A percentile compares a stretch with the other conserved stretches of the same genome.
These are phyloP conservation scores for Manis javanica DNA, from an alignment of 2,797 vertebrate species.

Conservation along the genomic window DNA sequence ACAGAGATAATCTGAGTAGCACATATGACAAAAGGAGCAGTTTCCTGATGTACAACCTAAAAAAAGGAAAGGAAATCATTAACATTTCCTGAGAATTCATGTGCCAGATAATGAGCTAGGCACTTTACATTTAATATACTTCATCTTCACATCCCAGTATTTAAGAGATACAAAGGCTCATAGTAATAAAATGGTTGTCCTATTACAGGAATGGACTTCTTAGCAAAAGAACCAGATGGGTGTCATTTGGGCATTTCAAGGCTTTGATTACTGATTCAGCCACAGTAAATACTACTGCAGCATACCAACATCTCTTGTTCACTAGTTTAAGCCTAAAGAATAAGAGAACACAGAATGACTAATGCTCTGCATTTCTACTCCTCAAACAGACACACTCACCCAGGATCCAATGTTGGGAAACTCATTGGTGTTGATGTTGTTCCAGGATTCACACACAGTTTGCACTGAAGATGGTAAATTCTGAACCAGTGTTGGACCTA, in stretches of 20 bases:
- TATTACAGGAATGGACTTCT: background rate
- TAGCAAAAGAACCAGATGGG: background rate
- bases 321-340: background rate
- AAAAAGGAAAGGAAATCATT: background rate
- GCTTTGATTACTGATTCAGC: background rate
- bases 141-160: background rate
- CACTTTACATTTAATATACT: background rate
- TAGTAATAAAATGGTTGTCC: background rate
- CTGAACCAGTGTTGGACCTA: slow-evolving; percentile 95
- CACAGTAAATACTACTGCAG: background rate
- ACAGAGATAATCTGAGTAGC: background rate
- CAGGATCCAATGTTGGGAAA: slow-evolving; percentile 99
- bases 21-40: background rate
- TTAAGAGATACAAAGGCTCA: background rate
- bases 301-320: background rate
- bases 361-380: background rate
- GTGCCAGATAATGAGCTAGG: background rate
- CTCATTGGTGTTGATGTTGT: slow-evolving; percentile 96
- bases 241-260: background rate
- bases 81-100: background rate
- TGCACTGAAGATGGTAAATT: slow-evolving; percentile 96
- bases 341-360: background rate
- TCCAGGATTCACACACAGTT: slow-evolving; percentile 96
- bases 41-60: background rate
- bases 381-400: slow-evolving; percentile 87